Base-by-base conservation (phyloP, 2,113 vertebrate genomes). In the Ellobius talpinus region DNA sequence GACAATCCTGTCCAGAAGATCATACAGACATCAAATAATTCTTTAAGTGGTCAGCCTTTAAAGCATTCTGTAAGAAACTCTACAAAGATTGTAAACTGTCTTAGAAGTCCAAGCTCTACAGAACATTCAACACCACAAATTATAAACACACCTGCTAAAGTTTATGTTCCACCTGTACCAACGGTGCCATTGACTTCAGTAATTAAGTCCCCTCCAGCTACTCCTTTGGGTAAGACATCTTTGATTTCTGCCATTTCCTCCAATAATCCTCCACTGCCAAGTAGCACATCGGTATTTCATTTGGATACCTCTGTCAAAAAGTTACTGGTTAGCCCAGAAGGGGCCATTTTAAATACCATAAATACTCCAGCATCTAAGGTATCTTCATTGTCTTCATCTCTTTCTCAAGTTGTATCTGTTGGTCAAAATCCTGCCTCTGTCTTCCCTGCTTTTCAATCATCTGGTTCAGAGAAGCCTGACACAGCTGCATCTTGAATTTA, bases 271-370 rank as follows among this genome's bases (percentile, higher is more conserved):
- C 91, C 95, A 95, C 97, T 98, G 91, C 97, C 97, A 97, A 98
- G 92, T 97, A 98, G 97, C 93, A 68, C 98, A 7, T 98, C 99
- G 79, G 97, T 98, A 95, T 95, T 98, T 97, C 98, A 98, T 87
- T 98, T 98, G 89, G 99, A 98, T 74, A 97, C 98, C 84, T 97
- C 99, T 93, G 98, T 99, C 88, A 99, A 98, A 98, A 99, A 99
- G 97, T 98, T 99, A 66, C 98, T 99, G 95, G 98, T 99, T 96
- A 99, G 99, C 98, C 99, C 99, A 85, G 99, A 99, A 94, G 99
- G 99, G 92, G 99, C 99, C 23, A 98, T 99, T 99, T 97, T 99
- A 97, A 99, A 99, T 98, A 98, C 99, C 97, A 98, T 99, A 98
- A 98, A 98, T 98, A 98, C 98, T 93, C 98, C 99, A 94, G 61